Percentiles rank a stretch among this genome's conserved stretches.
phyloP scores from a whole-genome alignment of 2,888 invertebrate species.

The Octodonta nipae region DNA sequence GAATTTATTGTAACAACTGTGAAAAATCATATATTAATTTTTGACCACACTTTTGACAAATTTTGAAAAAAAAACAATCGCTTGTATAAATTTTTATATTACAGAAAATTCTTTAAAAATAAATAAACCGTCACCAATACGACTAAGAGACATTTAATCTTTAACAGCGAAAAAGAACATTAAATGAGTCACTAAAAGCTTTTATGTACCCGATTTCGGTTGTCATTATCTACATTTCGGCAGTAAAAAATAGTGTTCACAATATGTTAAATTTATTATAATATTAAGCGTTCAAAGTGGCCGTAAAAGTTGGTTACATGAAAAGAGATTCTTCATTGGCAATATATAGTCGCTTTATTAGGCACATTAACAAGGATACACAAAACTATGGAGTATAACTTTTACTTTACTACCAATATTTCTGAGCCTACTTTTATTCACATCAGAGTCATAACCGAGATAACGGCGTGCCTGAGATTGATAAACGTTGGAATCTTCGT shows the following conservation, averaged over 20 bases:
- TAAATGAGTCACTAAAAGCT: slow-evolving; percentile 25
- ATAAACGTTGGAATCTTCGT: no score
- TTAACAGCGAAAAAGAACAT: slow-evolving; percentile 19
- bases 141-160: no score
- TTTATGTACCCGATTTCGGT: slow-evolving; percentile 21
- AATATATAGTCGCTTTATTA: slow-evolving; percentile 9
- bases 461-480: no score
- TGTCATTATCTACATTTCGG: slow-evolving; percentile 22
- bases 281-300: slow-evolving; percentile 33
- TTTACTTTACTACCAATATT: not conserved
- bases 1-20: no score
- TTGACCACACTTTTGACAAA: no score
- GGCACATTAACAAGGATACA: slow-evolving; percentile 1
- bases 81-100: no score
- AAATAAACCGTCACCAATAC: no score
- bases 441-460: no score
- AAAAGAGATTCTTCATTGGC: slow-evolving; percentile 24
- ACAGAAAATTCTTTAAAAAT: no score
- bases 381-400: not conserved
- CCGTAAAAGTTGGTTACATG: slow-evolving; percentile 27
- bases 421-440: no score
- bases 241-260: slow-evolving; percentile 32
- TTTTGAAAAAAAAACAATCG: no score
- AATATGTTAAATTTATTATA: slow-evolving; percentile 35
- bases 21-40: no score